phyloP scores from a whole-genome alignment of 37 sponge, comb jelly and placozoan genomes.

The Trichoplax adhaerens region DNA sequence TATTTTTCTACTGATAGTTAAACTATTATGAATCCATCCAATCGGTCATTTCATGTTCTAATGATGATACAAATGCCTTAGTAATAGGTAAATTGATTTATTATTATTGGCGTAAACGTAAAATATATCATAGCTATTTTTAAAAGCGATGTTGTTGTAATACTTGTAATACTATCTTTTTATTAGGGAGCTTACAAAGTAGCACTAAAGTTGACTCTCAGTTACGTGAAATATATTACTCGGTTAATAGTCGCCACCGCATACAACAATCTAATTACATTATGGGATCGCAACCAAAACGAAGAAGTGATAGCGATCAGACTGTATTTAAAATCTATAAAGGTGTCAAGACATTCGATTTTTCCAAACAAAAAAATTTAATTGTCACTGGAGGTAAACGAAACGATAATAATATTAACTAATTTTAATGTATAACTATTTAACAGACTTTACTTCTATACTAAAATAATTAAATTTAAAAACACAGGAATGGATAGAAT shows the following conservation, averaged over 20 bases:
- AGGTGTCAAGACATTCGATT: constrained; percentile 63
- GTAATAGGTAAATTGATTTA: constrained; percentile 7
- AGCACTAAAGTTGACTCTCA: constrained; percentile 25
- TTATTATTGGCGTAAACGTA: neutral
- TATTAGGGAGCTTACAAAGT: constrained; percentile 15
- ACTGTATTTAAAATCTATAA: constrained; percentile 64
- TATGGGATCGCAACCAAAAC: neutral
- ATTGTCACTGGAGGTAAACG: constrained; percentile 65
- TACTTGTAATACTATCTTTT: neutral
- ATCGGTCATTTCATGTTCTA: constrained; percentile 26
- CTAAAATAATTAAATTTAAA: neutral
- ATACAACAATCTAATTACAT: no score
- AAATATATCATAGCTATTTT: neutral
- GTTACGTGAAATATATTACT: neutral
- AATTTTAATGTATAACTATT: neutral
- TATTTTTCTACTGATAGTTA: neutral
- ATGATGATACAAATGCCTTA: constrained; percentile 20
- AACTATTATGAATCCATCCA: constrained; percentile 18
- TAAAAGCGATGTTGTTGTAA: no score
- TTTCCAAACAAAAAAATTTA: constrained; percentile 43
- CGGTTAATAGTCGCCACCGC: no score
- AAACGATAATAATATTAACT: neutral
- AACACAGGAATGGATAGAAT: constrained; percentile 3
- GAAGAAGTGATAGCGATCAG: constrained; percentile 41
- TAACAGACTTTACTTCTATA: neutral